phyloP scores from a whole-genome alignment of 1,140 invertebrate species.

The Drosophila yakuba region DNA sequence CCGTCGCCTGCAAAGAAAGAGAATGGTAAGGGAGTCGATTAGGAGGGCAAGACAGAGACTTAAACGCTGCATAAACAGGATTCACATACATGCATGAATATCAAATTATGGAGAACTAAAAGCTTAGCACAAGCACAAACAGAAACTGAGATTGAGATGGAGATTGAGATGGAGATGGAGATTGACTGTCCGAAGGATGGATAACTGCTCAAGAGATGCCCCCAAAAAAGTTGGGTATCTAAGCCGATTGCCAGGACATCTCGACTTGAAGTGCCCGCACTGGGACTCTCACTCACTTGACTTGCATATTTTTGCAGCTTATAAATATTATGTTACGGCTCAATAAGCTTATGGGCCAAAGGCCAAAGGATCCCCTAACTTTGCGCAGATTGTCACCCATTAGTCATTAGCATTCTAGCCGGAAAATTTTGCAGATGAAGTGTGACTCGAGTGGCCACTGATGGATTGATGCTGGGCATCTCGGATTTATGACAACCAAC shows the following conservation, averaged over 20 bases:
- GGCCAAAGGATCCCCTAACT: slow-evolving; percentile 12
- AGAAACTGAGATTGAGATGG: slow-evolving; percentile 23
- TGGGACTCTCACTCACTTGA: slow-evolving; percentile 27
- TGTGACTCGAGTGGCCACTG: slow-evolving; percentile 48
- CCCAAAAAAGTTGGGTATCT: slow-evolving; percentile 36
- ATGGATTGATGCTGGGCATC: slow-evolving; percentile 46
- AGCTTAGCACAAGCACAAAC: slow-evolving; percentile 51
- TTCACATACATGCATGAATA: slow-evolving; percentile 70
- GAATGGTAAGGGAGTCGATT: slow-evolving; percentile 22
- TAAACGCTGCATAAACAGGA: slow-evolving; percentile 68
- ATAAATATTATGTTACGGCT: slow-evolving; percentile 80
- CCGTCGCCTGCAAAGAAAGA: slow-evolving; percentile 44
- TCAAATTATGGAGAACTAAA: slow-evolving; percentile 76
- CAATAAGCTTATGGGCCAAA: slow-evolving; percentile 58
- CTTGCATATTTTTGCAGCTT: slow-evolving; percentile 54
- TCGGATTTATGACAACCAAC: slow-evolving; percentile 19
- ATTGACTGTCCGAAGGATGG: neutral
- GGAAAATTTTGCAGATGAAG: slow-evolving; percentile 10
- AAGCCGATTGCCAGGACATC: slow-evolving; percentile 42
- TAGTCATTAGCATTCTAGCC: slow-evolving; percentile 64
- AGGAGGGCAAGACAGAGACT: slow-evolving; percentile 35
- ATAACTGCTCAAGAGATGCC: slow-evolving; percentile 49
- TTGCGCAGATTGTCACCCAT: slow-evolving; percentile 62
- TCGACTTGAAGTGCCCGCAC: slow-evolving; percentile 46
- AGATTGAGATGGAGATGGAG: neutral